Base-by-base conservation (phyloP, 2,113 vertebrate genomes). In the Scophthalmus maximus region DNA sequence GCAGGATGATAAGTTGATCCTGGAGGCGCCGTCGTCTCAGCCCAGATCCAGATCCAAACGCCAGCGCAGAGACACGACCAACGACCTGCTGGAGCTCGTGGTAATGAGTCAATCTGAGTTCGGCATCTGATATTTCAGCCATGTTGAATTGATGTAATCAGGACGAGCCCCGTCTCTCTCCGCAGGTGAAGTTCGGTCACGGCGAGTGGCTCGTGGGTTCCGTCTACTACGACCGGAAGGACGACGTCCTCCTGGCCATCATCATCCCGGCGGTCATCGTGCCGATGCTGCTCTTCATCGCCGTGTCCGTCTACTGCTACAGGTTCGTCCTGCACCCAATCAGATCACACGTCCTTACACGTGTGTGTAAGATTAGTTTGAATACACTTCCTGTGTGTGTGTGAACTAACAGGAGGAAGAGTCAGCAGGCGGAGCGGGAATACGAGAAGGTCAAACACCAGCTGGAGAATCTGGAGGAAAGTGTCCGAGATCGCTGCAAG, bases 361-460 rank as follows among this genome's bases (percentile, higher is more conserved):
- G 22, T 49, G 47, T 23, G 22, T 50, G 22, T 50, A 3, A n/a
- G n/a, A n/a, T n/a, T n/a, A n/a, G n/a, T n/a, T n/a, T n/a, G n/a
- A n/a, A n/a, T n/a, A n/a, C n/a, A n/a, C n/a, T n/a, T n/a, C n/a
- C n/a, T 46, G 44, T 46, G 44, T 34, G 29, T 56, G 3, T 6
- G n/a, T 4, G 30, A 18, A 3, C 17, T 3, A 3, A 49, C 81
- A 99, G 97, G 93, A 95, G 97, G 87, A 96, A 98, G 92, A 99
- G 97, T 86, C 97, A 94, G 81, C 97, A 98, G 92, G 97, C 97
- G 0, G 97, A 99, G 64, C 93, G 97, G 0, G 97, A 99, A 56
- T 99, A 98, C 3, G 96, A 98, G 91, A 98, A 99, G 89, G 96
- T 99, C 66, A 97, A 93, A 77, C 96, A 96, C 51, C 97, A 99